A percentile compares a stretch with the other conserved stretches of the same genome.
Evolutionary conservation across 1,140 invertebrate genomes (phyloP).

Genomic region (Drosophila simulans): DNA sequence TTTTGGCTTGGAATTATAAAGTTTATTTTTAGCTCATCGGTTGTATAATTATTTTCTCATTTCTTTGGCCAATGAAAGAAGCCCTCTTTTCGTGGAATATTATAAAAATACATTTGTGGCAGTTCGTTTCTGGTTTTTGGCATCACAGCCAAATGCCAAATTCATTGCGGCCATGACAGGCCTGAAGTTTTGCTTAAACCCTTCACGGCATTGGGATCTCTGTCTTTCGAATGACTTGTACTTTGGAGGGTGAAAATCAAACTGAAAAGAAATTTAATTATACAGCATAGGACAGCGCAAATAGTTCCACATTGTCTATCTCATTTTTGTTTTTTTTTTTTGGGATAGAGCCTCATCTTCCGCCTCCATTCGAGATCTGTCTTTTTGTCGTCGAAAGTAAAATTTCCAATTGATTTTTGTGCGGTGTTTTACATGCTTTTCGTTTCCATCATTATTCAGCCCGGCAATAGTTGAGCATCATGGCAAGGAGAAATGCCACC

Average conservation of each 20-base stretch:
- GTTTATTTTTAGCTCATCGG: conserved; percentile 18
- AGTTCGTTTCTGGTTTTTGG: conserved; percentile 28
- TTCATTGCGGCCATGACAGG: conserved; percentile 65
- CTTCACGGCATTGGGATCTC: conserved; percentile 59
- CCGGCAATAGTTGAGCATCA: conserved; percentile 74
- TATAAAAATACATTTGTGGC: conserved; percentile 23
- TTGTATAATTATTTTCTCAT: conserved; percentile 41
- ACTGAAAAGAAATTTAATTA: conserved; percentile 82
- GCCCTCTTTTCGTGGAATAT: conserved; percentile 28
- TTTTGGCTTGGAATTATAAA: neutral
- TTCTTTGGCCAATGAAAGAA: conserved; percentile 24
- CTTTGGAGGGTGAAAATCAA: conserved; percentile 78
- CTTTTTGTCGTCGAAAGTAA: conserved; percentile 75
- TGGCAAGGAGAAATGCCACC: conserved; percentile 68
- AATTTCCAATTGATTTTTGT: conserved; percentile 80
- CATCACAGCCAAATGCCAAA: conserved; percentile 42
- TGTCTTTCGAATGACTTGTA: conserved; percentile 67
- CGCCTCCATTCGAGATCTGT: conserved; percentile 50
- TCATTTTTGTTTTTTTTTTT: neutral
- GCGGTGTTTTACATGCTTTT: conserved; percentile 78
- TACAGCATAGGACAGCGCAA: conserved; percentile 75
- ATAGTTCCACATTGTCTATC: conserved; percentile 60
- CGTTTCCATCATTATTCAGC: conserved; percentile 73
- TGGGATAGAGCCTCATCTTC: conserved; percentile 20
- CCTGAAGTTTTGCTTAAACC: conserved; percentile 71